phyloP scores from a whole-genome alignment of 2,888 invertebrate species.

The Aplocera efformata region DNA sequence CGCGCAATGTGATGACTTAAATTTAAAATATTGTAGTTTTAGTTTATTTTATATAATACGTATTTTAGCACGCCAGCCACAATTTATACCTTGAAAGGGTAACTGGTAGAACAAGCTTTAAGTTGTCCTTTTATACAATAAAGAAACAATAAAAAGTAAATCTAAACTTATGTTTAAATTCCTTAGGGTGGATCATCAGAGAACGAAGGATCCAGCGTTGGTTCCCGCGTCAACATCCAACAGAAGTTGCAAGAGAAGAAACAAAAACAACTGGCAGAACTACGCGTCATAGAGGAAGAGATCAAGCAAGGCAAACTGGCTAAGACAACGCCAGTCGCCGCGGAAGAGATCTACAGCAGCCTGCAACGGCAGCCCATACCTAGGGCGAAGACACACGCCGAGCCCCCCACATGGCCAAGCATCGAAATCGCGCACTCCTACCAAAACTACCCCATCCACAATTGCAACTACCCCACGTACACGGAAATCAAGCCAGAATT shows the following conservation, averaged over 20 bases:
- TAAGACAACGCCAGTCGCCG: constrained; percentile 74
- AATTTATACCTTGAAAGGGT: no score
- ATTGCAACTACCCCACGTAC: constrained; percentile 67
- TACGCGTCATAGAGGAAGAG: constrained; percentile 89
- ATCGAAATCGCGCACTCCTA: constrained; percentile 70
- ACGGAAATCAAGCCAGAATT: constrained; percentile 68
- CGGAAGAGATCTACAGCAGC: constrained; percentile 79
- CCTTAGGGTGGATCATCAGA: constrained; percentile 83
- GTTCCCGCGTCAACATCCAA: constrained; percentile 90
- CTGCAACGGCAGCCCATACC: constrained; percentile 84
- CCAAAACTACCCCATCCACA: constrained; percentile 71
- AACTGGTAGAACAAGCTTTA: no score
- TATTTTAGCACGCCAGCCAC: no score
- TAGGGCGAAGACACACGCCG: constrained; percentile 83
- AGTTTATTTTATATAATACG: no score
- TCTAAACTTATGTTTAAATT: background rate
- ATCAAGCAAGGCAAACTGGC: constrained; percentile 90
- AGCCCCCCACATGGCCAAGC: constrained; percentile 76
- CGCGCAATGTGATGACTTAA: no score
- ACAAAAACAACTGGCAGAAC: constrained; percentile 91
- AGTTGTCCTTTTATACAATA: no score
- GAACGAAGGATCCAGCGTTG: constrained; percentile 87
- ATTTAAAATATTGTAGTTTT: no score
- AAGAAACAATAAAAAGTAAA: no score
- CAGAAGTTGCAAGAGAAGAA: constrained; percentile 94